Evolutionary conservation across 2,888 invertebrate species (phyloP).

Genomic region (Pammene aurita): DNA sequence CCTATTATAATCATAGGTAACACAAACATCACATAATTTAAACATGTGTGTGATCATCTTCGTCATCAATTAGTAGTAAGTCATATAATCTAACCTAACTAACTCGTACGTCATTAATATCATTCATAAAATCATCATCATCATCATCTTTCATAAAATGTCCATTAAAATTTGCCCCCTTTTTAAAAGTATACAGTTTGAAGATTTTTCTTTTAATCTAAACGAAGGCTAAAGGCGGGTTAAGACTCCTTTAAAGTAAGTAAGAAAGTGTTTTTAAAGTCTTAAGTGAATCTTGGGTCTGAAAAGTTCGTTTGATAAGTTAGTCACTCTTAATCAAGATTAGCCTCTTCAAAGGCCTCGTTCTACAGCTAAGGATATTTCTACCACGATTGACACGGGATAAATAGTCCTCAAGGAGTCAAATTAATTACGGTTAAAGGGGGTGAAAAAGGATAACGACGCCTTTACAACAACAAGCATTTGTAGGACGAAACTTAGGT

Average conservation of each 20-base stretch:
- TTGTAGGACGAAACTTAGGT: not conserved
- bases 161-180: too few relatives aligned
- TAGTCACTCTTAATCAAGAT: constrained; percentile 33
- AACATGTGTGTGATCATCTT: too few relatives aligned
- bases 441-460: not conserved
- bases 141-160: too few relatives aligned
- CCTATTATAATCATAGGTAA: too few relatives aligned
- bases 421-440: constrained; percentile 8
- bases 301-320: constrained; percentile 29
- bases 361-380: constrained; percentile 15
- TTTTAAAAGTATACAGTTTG: too few relatives aligned
- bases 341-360: constrained; percentile 9
- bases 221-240: not conserved
- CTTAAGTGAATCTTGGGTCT: constrained; percentile 20
- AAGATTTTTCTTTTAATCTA: too few relatives aligned
- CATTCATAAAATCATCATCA: too few relatives aligned
- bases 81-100: too few relatives aligned
- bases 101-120: too few relatives aligned
- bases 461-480: not conserved
- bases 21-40: too few relatives aligned
- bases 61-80: too few relatives aligned
- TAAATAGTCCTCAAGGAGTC: constrained; percentile 9
- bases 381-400: constrained; percentile 11
- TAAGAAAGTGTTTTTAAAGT: constrained; percentile 14
- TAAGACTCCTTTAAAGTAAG: constrained; percentile 9